Evolutionary conservation across 2,888 invertebrate genomes (phyloP).

Genomic region (Gasteruption jaculator): DNA sequence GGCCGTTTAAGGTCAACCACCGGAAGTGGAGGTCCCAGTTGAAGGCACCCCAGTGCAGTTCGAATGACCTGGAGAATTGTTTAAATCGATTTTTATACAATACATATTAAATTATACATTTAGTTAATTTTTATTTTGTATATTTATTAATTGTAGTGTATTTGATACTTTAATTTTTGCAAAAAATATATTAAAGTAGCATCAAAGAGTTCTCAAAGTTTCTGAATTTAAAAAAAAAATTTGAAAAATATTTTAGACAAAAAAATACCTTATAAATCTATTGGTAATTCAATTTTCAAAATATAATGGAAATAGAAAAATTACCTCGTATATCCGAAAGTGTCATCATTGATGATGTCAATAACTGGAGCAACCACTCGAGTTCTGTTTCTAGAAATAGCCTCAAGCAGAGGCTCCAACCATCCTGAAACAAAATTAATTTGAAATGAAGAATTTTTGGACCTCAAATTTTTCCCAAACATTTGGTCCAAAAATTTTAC

Average conservation of each 20-base stretch:
- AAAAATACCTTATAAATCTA: not conserved
- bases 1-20: slow-evolving; percentile 73
- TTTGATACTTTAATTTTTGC: too few relatives aligned
- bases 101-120: too few relatives aligned
- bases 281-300: slow-evolving; percentile 3
- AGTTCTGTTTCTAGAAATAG: slow-evolving; percentile 62
- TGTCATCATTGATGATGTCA: slow-evolving; percentile 93
- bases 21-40: slow-evolving; percentile 96
- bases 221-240: not conserved
- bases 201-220: too few relatives aligned
- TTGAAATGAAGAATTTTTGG: too few relatives aligned
- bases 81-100: not conserved
- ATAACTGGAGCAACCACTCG: slow-evolving; percentile 80
- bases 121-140: too few relatives aligned
- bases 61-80: slow-evolving; percentile 86
- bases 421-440: slow-evolving; percentile 57
- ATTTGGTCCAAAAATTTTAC: too few relatives aligned
- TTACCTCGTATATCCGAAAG: slow-evolving; percentile 75
- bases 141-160: too few relatives aligned
- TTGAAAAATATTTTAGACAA: not conserved
- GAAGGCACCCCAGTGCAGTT: slow-evolving; percentile 96
- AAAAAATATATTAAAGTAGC: too few relatives aligned
- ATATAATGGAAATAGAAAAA: not conserved
- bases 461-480: too few relatives aligned
- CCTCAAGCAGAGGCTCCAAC: slow-evolving; percentile 69